A percentile compares a stretch with the other conserved stretches of the same genome.
Evolutionary conservation across 2,797 vertebrate genomes (phyloP).

Genomic region (Poeciliopsis infans): DNA sequence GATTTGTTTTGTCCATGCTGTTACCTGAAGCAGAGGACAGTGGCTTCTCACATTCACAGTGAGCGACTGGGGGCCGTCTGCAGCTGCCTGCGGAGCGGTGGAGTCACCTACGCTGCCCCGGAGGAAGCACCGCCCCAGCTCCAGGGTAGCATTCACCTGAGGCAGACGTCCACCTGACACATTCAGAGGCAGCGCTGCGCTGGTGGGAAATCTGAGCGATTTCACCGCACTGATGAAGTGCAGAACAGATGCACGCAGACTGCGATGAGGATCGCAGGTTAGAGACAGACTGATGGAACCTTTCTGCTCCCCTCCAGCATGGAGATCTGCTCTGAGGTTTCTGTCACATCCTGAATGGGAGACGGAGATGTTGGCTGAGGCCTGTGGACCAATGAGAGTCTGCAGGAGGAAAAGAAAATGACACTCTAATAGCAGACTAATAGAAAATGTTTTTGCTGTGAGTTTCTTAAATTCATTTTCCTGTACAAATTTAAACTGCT

Average conservation of each 20-base stretch:
- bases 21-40: conserved; percentile 81
- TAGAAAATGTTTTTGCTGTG: too few relatives aligned
- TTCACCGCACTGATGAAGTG: conserved; percentile 73
- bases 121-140: conserved; percentile 78
- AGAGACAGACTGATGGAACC: conserved; percentile 62
- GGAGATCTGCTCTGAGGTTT: conserved; percentile 56
- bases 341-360: conserved; percentile 58
- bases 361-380: conserved; percentile 78
- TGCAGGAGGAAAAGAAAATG: conserved; percentile 11
- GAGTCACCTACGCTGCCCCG: conserved; percentile 61
- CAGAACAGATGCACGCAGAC: conserved; percentile 66
- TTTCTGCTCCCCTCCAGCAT: conserved; percentile 50
- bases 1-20: background rate
- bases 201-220: conserved; percentile 69
- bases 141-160: conserved; percentile 61
- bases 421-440: too few relatives aligned
- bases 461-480: background rate
- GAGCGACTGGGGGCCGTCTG: conserved; percentile 58
- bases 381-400: conserved; percentile 66
- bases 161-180: conserved; percentile 34
- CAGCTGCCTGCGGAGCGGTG: conserved; percentile 38
- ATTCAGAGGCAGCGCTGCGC: conserved; percentile 67
- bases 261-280: conserved; percentile 43
- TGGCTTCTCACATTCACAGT: conserved; percentile 72
- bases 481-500: background rate